A percentile compares a stretch with the other conserved stretches of the same genome.
Evolutionary conservation across 2,888 invertebrate genomes (phyloP).

Genomic region (Acanthosepion lycidas): DNA sequence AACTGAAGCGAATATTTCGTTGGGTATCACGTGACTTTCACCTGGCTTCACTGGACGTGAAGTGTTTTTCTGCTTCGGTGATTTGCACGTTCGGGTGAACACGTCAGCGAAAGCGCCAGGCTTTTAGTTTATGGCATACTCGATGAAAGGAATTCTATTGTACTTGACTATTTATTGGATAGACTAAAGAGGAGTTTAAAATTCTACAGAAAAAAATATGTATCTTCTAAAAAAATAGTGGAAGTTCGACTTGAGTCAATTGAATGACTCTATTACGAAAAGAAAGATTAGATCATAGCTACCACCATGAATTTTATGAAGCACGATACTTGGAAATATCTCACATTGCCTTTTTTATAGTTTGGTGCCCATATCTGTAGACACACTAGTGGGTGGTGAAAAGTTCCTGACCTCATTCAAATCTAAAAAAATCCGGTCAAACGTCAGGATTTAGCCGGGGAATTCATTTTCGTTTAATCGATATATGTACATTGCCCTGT

Average conservation of each 20-base stretch:
- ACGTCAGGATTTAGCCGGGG: no score
- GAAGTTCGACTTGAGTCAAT: background rate
- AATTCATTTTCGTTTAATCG: no score
- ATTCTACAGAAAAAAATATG: background rate
- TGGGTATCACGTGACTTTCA: background rate
- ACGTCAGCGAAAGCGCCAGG: background rate
- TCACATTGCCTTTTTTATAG: no score
- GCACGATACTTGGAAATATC: no score
- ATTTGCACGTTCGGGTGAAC: background rate
- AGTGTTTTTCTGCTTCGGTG: background rate
- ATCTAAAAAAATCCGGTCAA: no score
- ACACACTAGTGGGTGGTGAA: no score
- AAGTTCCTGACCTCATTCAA: no score
- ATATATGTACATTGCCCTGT: no score
- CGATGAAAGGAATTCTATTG: constrained; percentile 18
- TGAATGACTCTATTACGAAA: background rate
- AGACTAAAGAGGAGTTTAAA: background rate
- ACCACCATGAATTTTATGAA: no score
- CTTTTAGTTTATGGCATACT: background rate
- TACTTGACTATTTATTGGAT: background rate
- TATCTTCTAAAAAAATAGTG: background rate
- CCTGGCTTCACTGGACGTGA: background rate
- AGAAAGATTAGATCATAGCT: no score
- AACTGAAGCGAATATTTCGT: background rate
- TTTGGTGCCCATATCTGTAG: no score